phyloP scores from a whole-genome alignment of 2,113 vertebrate genomes.

The Phoenicopterus ruber region DNA sequence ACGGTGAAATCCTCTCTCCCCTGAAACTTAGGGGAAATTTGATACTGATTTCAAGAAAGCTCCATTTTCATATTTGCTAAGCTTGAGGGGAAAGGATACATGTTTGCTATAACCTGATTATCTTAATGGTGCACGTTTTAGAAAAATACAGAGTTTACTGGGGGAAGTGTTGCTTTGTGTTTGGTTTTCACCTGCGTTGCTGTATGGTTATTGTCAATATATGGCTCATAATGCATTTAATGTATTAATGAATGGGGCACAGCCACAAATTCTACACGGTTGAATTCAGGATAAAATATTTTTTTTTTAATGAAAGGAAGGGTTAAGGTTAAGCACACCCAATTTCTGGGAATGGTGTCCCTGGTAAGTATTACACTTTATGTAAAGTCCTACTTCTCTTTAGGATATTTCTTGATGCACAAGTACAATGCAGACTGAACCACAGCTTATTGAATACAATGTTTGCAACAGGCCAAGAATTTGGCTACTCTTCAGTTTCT shows the following conservation, averaged over 20 bases:
- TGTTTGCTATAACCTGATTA: background rate
- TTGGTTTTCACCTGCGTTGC: background rate
- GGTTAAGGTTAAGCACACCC: background rate
- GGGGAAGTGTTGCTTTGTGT: background rate
- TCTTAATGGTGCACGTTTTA: background rate
- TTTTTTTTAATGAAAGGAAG: background rate
- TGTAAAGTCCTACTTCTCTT: background rate
- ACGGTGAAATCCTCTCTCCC: background rate
- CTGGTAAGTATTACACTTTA: background rate
- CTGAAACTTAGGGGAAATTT: background rate
- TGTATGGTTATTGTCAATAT: background rate
- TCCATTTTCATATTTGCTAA: background rate
- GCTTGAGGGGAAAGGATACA: background rate
- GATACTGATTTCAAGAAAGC: background rate
- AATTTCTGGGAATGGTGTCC: background rate
- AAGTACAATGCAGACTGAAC: background rate
- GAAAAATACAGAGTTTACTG: background rate
- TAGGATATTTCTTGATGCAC: background rate
- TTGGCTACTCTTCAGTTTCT: conserved; percentile 8
- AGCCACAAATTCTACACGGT: background rate
- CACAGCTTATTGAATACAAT: background rate
- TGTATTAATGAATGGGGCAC: background rate
- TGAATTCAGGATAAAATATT: background rate
- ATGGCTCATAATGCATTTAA: background rate
- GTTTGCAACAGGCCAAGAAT: conserved; percentile 11